Conservation (phyloP, 2,888 invertebrate species). For the Spialia ferax region DNA sequence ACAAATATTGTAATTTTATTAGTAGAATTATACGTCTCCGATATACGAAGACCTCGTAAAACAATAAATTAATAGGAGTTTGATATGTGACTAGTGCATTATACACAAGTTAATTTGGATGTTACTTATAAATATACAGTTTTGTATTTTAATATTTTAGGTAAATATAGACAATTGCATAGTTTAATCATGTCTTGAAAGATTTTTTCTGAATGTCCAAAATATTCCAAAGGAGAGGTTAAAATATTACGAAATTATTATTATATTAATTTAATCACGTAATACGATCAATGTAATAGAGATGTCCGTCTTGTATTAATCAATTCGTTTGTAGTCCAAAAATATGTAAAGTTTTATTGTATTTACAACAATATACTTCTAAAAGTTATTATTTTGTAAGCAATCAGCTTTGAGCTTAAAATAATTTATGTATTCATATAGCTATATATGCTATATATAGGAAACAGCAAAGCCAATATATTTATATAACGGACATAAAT, state of each 20-base stretch:
- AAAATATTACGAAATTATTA: slow-evolving; percentile 3
- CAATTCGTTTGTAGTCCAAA: background rate
- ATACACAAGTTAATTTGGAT: slow-evolving; percentile 42
- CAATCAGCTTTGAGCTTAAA: background rate
- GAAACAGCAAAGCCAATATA: too few species aligned
- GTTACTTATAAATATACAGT: slow-evolving; percentile 37
- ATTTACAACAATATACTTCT: background rate
- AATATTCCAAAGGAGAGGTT: slow-evolving; percentile 25
- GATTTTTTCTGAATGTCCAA: slow-evolving; percentile 26
- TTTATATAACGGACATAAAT: too few species aligned
- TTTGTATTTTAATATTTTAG: slow-evolving; percentile 39
- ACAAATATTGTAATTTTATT: background rate
- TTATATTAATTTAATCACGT: background rate
- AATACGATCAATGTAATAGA: slow-evolving; percentile 14
- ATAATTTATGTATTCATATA: background rate
- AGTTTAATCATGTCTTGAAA: slow-evolving; percentile 13
- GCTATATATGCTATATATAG: too few species aligned
- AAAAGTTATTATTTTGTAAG: slow-evolving; percentile 7
- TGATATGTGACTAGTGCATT: slow-evolving; percentile 23
- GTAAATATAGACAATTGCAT: slow-evolving; percentile 12
- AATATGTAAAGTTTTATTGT: background rate
- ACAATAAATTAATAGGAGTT: slow-evolving; percentile 17
- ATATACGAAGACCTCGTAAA: slow-evolving; percentile 4
- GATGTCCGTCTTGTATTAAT: slow-evolving; percentile 30
- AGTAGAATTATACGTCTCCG: background rate